phyloP scores from a whole-genome alignment of 2,113 vertebrate genomes.

The Ageneiosus marmoratus region DNA sequence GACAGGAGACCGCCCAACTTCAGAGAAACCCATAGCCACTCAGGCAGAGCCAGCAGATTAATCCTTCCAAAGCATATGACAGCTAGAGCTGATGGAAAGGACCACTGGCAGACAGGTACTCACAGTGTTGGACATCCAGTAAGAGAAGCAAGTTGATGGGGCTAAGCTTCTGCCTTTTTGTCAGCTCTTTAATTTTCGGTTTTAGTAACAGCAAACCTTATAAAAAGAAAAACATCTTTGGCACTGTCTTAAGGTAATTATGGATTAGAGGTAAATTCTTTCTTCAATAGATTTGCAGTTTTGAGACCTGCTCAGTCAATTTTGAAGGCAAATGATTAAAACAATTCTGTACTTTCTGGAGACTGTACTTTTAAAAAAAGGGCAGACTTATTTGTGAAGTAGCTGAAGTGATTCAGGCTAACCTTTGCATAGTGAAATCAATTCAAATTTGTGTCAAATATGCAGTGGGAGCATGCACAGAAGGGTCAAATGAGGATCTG shows the following conservation, averaged over 20 bases:
- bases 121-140: slow-evolving; percentile 17
- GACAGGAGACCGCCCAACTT: slow-evolving; percentile 40
- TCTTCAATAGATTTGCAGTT: background rate
- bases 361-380: slow-evolving; percentile 35
- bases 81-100: slow-evolving; percentile 46
- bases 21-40: slow-evolving; percentile 39
- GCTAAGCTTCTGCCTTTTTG: slow-evolving; percentile 20
- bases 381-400: slow-evolving; percentile 13
- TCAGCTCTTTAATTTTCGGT: slow-evolving; percentile 31
- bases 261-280: slow-evolving; percentile 43
- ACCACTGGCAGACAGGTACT: slow-evolving; percentile 50
- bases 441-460: slow-evolving; percentile 44
- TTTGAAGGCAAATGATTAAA: background rate
- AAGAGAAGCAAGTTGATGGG: slow-evolving; percentile 18
- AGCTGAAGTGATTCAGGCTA: background rate
- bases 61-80: slow-evolving; percentile 43
- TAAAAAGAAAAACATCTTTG: background rate
- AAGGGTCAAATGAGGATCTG: background rate
- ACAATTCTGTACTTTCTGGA: background rate
- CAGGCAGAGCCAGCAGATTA: slow-evolving; percentile 48
- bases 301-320: background rate
- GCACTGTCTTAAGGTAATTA: slow-evolving; percentile 31
- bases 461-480: slow-evolving; percentile 5
- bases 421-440: slow-evolving; percentile 50
- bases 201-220: slow-evolving; percentile 23